Percentiles rank a stretch among this genome's conserved stretches.
These are phyloP conservation scores for Neofelis nebulosa DNA, from an alignment of 2,113 vertebrate species.

Conservation along the genomic window DNA sequence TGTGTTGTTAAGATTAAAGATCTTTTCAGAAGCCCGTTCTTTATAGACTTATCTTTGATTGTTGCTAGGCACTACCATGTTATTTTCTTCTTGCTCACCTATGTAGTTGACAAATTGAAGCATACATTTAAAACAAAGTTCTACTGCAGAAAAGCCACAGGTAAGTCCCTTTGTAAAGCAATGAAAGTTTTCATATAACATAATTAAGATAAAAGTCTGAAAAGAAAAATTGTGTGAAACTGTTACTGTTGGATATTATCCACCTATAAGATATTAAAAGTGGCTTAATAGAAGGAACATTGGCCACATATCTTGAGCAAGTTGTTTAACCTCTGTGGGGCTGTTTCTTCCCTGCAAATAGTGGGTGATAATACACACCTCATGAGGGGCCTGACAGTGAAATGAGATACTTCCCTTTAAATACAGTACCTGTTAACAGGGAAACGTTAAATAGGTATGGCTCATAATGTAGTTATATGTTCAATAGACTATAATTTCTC, in stretches of 20 bases:
- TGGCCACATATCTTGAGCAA: neutral
- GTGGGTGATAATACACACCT: neutral
- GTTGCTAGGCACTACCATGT: neutral
- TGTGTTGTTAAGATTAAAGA: neutral
- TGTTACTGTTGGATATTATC: neutral
- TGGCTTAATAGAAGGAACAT: neutral
- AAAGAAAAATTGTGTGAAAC: neutral
- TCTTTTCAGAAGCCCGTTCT: neutral
- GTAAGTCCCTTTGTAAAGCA: neutral
- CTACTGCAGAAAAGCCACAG: neutral
- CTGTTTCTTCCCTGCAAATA: constrained; percentile 1
- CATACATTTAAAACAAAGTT: neutral
- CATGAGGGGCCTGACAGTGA: neutral
- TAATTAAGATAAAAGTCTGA: neutral
- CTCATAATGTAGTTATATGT: neutral
- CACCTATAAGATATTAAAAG: neutral
- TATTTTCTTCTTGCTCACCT: neutral
- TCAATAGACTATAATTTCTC: neutral
- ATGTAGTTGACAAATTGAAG: neutral
- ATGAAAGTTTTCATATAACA: neutral
- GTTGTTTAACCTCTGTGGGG: neutral
- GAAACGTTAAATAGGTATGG: neutral
- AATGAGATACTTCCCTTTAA: neutral
- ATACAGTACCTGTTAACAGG: neutral
- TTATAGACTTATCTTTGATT: neutral